These are phyloP conservation scores for Porphyrio hochstetteri DNA, from an alignment of 2,113 vertebrate species.

Conservation along the genomic window DNA sequence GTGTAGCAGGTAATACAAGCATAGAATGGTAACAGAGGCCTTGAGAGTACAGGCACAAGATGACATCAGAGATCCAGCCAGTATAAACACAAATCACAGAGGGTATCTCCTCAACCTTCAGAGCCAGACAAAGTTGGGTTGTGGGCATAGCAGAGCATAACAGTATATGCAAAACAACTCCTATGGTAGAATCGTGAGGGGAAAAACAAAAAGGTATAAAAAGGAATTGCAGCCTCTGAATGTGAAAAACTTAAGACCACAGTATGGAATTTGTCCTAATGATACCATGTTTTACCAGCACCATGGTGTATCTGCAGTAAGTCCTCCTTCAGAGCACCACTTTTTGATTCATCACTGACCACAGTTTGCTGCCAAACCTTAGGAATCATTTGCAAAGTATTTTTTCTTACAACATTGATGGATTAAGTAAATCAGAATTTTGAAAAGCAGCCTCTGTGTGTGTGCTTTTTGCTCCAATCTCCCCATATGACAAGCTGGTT, in stretches of 20 bases:
- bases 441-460: background rate
- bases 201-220: background rate
- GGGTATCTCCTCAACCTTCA: background rate
- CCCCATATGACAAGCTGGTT: background rate
- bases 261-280: background rate
- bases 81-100: background rate
- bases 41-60: background rate
- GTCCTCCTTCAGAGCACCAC: background rate
- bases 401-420: background rate
- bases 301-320: fast-evolving
- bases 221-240: background rate
- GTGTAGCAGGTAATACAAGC: background rate
- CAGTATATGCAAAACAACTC: background rate
- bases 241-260: background rate
- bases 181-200: background rate
- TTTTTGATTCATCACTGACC: background rate
- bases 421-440: background rate
- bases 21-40: background rate
- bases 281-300: background rate
- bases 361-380: background rate
- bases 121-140: background rate
- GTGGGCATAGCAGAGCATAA: background rate
- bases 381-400: background rate
- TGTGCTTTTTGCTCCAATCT: background rate
- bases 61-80: background rate